These are phyloP conservation scores for Euleptes europaea DNA, from an alignment of 2,113 vertebrate genomes.

Conservation along the genomic window DNA sequence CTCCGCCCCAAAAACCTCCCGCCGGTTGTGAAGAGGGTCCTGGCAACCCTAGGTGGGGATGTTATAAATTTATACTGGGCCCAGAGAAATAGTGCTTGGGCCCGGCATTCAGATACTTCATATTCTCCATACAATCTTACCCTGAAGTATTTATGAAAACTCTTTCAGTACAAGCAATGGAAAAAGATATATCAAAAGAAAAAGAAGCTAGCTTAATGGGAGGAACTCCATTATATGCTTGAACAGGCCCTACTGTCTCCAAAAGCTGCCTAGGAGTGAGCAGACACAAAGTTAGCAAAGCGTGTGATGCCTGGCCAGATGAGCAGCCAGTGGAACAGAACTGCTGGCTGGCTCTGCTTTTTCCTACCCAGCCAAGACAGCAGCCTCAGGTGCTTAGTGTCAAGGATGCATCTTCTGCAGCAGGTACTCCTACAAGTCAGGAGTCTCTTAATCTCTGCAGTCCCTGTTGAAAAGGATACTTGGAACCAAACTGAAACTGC, in stretches of 20 bases:
- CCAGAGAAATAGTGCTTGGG: too few relatives aligned
- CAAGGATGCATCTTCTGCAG: slow-evolving; percentile 37
- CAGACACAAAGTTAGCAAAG: slow-evolving; percentile 40
- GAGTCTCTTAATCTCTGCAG: slow-evolving; percentile 39
- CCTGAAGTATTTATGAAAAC: slow-evolving; percentile 4
- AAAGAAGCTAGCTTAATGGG: slow-evolving; percentile 37
- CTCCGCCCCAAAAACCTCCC: too few relatives aligned
- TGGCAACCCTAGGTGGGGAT: too few relatives aligned
- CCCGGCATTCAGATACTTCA: neutral
- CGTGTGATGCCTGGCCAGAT: slow-evolving; percentile 33
- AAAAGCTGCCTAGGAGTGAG: slow-evolving; percentile 43
- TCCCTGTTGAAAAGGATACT: neutral
- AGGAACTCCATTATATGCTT: slow-evolving; percentile 57
- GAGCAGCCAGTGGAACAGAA: slow-evolving; percentile 28
- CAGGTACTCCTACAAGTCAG: slow-evolving; percentile 47
- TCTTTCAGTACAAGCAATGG: slow-evolving; percentile 14
- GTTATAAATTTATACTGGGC: too few relatives aligned
- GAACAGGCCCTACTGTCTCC: slow-evolving; percentile 41
- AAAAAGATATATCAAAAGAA: slow-evolving; percentile 35
- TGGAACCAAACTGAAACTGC: slow-evolving; percentile 33
- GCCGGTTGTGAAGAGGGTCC: too few relatives aligned
- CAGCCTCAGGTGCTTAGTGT: slow-evolving; percentile 1
- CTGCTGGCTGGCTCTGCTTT: slow-evolving; percentile 20
- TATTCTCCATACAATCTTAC: neutral
- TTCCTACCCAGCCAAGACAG: slow-evolving; percentile 32